Percentiles rank a stretch among this genome's conserved stretches.
Conservation (phyloP, 1,140 invertebrate species). For the Hycleus cichorii region DNA sequence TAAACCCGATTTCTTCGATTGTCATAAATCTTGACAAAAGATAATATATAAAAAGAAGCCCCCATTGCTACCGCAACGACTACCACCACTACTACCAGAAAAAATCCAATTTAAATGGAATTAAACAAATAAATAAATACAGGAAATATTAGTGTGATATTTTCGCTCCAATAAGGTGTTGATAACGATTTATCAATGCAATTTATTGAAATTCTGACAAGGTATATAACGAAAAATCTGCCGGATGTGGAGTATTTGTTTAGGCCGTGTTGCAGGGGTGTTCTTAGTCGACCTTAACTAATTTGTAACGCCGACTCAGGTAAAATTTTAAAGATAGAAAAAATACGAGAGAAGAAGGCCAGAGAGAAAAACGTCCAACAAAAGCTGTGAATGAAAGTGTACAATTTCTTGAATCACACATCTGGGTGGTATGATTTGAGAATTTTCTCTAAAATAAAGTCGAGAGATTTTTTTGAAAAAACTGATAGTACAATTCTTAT, state of each 20-base stretch:
- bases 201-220: conserved; percentile 9
- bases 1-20: conserved; percentile 35
- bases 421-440: conserved; percentile 4
- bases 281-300: conserved; percentile 16
- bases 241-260: conserved; percentile 24
- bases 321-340: conserved; percentile 6
- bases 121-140: neutral
- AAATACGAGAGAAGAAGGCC: no score
- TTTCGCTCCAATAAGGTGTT: neutral
- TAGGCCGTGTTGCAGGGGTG: conserved; percentile 14
- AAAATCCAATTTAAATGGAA: neutral
- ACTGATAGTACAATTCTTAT: neutral
- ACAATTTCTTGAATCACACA: conserved; percentile 17
- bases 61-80: neutral
- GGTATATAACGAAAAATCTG: neutral
- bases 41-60: neutral
- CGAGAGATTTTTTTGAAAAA: neutral
- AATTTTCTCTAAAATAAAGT: conserved; percentile 2
- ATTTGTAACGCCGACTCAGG: conserved; percentile 30
- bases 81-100: neutral
- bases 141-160: neutral
- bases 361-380: neutral
- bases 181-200: conserved; percentile 19
- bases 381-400: conserved; percentile 1
- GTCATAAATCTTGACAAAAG: conserved; percentile 26